phyloP scores from a whole-genome alignment of 2,113 vertebrate species.

The Xenopus laevis region DNA sequence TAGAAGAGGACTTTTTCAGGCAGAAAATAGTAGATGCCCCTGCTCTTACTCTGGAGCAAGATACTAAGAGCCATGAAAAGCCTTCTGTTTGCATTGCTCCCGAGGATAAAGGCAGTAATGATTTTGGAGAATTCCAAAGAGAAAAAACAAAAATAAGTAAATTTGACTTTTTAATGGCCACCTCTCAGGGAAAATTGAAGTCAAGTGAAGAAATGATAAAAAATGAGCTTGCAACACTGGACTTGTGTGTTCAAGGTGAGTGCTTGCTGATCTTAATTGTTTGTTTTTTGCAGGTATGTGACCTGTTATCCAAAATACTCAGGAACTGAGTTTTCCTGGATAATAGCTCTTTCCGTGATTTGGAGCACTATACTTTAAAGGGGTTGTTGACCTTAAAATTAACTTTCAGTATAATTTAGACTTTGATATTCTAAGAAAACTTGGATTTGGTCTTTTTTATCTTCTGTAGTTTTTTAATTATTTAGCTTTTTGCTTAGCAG shows the following conservation, averaged over 20 bases:
- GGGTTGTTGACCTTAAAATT: too few relatives aligned
- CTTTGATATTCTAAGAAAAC: too few relatives aligned
- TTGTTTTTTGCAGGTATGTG: too few relatives aligned
- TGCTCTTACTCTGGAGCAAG: background rate
- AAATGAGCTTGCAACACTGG: conserved; percentile 93
- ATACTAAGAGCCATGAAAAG: background rate
- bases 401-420: too few relatives aligned
- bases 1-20: conserved; percentile 73
- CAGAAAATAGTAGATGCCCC: conserved; percentile 45
- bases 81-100: background rate
- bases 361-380: too few relatives aligned
- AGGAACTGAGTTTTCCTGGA: too few relatives aligned
- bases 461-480: too few relatives aligned
- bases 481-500: too few relatives aligned
- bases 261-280: conserved; percentile 1
- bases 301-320: too few relatives aligned
- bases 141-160: conserved; percentile 97
- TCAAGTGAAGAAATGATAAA: conserved; percentile 99
- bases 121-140: conserved; percentile 89
- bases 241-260: conserved; percentile 95
- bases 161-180: conserved; percentile 94
- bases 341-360: too few relatives aligned
- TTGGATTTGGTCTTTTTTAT: too few relatives aligned
- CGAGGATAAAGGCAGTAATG: conserved; percentile 67
- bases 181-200: conserved; percentile 87